Conservation (phyloP, 2,113 vertebrate genomes). For the Chiloscyllium plagiosum region DNA sequence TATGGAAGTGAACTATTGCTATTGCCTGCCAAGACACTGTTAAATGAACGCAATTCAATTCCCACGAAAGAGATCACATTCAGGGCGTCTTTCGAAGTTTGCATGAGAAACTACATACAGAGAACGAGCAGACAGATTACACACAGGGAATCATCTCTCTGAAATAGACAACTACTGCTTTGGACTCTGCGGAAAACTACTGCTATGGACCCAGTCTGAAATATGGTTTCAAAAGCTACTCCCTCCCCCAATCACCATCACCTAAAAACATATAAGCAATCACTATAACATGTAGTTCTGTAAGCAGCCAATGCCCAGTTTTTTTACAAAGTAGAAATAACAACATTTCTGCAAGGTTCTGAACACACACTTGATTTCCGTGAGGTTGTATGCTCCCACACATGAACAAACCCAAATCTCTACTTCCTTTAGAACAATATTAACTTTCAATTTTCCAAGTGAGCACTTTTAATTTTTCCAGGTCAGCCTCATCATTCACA, state of each 20-base stretch:
- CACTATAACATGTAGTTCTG: not conserved
- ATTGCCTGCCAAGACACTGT: not conserved
- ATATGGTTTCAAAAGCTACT: not conserved
- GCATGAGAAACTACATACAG: not conserved
- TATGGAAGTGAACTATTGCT: not conserved
- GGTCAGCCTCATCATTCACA: not conserved
- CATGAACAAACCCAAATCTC: not conserved
- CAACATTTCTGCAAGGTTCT: not conserved
- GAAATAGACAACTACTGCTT: not conserved
- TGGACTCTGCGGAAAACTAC: not conserved
- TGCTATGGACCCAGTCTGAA: not conserved
- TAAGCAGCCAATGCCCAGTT: not conserved
- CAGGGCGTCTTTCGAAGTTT: not conserved
- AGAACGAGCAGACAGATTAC: not conserved
- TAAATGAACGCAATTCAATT: not conserved
- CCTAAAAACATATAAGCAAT: not conserved
- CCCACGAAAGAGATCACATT: not conserved
- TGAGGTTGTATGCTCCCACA: not conserved
- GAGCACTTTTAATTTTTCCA: not conserved
- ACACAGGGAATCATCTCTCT: not conserved
- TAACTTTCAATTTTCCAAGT: conserved; percentile 13
- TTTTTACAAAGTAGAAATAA: not conserved
- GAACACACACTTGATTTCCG: not conserved
- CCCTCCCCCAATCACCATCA: not conserved
- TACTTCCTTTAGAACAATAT: not conserved